Base-by-base conservation (phyloP, 2,797 vertebrate species). In the Peromyscus aztecus region DNA sequence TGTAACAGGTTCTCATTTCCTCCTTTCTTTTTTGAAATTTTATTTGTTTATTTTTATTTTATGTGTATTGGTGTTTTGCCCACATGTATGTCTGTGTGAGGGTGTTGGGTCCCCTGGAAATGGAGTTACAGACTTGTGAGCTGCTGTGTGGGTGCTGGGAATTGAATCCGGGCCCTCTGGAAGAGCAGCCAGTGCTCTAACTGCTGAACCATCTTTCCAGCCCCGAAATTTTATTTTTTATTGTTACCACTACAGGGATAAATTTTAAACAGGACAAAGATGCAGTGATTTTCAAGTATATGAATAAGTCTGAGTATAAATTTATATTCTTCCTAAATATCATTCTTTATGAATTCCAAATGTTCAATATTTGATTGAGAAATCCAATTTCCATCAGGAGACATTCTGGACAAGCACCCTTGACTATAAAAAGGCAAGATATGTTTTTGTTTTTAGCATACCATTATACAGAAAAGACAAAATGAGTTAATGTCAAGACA, bases 321-420 rank as follows among this genome's bases (percentile, higher is more conserved):
- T 83, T 52, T 65, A 55, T 80, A 6, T 89, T 89, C n/a, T 94
- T 57, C 11, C 69, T 67, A 93, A 94, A 80, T 59, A 75, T 90
- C 13, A 87, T 61, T 46, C 43, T 67, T 91, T 78, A 76, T 77
- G 10, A 61, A 19, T 92, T 59, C 23, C 24, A 95, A 83, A 80
- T 90, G 88, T 63, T 91, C 82, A 93, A 94, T 83, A 94, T 92
- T 92, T 94, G 34, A 77, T 83, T 90, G 24, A 52, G 86, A 91
- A 90, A 71, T 86, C 27, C 73, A 81, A 90, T 91, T 93, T 91
- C 86, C 5, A 69, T 8, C 4, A 49, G 16, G 11, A 94, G 4
- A 89, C 2, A 61, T 83, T 90, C 69, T 49, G 92, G 29, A 89
- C 4, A 95, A 97, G 75, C 34, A 81, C 40, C 4, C 5, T 14